phyloP scores from a whole-genome alignment of 1,140 invertebrate genomes.

The Drosophila rhopaloa region DNA sequence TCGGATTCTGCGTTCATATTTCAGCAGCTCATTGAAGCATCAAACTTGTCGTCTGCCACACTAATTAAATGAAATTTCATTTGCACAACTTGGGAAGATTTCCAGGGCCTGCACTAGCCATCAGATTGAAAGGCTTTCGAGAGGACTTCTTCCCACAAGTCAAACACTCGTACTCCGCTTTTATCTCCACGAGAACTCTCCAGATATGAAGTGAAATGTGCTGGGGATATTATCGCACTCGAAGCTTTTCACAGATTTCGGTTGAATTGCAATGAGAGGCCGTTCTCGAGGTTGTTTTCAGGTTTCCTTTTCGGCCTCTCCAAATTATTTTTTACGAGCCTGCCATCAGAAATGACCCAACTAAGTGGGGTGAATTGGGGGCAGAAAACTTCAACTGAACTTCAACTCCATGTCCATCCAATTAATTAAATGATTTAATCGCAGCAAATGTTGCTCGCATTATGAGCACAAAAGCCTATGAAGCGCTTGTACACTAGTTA shows the following conservation, averaged over 20 bases:
- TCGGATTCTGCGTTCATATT: neutral
- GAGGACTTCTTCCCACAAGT: neutral
- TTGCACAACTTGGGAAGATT: slow-evolving; percentile 29
- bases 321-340: slow-evolving; percentile 27
- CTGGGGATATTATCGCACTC: slow-evolving; percentile 33
- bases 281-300: slow-evolving; percentile 16
- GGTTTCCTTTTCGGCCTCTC: slow-evolving; percentile 16
- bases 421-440: slow-evolving; percentile 60
- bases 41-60: slow-evolving; percentile 33
- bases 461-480: slow-evolving; percentile 31
- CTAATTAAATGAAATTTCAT: slow-evolving; percentile 50
- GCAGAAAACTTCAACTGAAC: slow-evolving; percentile 25
- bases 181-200: slow-evolving; percentile 10
- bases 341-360: slow-evolving; percentile 7
- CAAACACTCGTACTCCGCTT: neutral
- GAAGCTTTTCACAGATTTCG: slow-evolving; percentile 23
- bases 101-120: neutral
- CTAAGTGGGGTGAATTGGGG: slow-evolving; percentile 1
- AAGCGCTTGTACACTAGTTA: slow-evolving; percentile 13
- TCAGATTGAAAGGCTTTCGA: neutral
- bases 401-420: slow-evolving; percentile 36
- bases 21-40: slow-evolving; percentile 23
- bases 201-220: slow-evolving; percentile 28
- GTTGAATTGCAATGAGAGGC: slow-evolving; percentile 13
- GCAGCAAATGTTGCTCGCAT: slow-evolving; percentile 39